These are phyloP conservation scores for Arctia plantaginis DNA, from an alignment of 2,888 invertebrate genomes.

Conservation along the genomic window DNA sequence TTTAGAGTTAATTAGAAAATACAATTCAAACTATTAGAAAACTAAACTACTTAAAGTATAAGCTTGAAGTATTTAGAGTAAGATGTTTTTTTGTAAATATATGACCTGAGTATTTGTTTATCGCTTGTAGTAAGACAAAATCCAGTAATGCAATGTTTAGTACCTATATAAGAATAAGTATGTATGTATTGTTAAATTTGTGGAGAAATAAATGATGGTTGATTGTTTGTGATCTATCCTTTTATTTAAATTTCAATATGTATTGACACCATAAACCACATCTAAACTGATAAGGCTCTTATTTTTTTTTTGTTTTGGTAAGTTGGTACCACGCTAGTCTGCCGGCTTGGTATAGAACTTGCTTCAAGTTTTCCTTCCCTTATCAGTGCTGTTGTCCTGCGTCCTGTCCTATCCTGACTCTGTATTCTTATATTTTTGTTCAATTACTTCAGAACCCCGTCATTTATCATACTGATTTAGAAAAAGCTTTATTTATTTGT, in stretches of 20 bases:
- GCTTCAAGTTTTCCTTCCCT: too few species aligned
- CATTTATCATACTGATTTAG: too few species aligned
- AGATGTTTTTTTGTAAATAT: conserved; percentile 42
- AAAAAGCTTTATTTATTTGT: too few species aligned
- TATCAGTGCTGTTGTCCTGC: too few species aligned
- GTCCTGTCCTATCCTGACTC: too few species aligned
- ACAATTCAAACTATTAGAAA: conserved; percentile 46
- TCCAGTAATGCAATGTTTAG: conserved; percentile 40
- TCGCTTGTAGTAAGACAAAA: conserved; percentile 31
- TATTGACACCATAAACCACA: neutral
- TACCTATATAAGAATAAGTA: conserved; percentile 42
- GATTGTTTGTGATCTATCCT: conserved; percentile 51
- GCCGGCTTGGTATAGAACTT: too few species aligned
- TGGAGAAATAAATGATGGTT: conserved; percentile 62
- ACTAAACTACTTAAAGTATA: conserved; percentile 35
- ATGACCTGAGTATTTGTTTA: conserved; percentile 27
- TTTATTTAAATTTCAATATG: neutral
- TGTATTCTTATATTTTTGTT: too few species aligned
- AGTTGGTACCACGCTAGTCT: too few species aligned
- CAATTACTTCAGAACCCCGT: too few species aligned
- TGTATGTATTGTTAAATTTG: conserved; percentile 45
- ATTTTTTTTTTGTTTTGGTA: too few species aligned
- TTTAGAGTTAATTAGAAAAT: conserved; percentile 55
- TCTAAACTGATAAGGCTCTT: neutral
- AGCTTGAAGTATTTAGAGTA: conserved; percentile 17